Percentiles rank a stretch among this genome's conserved stretches.
These are phyloP conservation scores for Lepidochrysops patricia DNA, from an alignment of 2,888 invertebrate genomes.

Conservation along the genomic window DNA sequence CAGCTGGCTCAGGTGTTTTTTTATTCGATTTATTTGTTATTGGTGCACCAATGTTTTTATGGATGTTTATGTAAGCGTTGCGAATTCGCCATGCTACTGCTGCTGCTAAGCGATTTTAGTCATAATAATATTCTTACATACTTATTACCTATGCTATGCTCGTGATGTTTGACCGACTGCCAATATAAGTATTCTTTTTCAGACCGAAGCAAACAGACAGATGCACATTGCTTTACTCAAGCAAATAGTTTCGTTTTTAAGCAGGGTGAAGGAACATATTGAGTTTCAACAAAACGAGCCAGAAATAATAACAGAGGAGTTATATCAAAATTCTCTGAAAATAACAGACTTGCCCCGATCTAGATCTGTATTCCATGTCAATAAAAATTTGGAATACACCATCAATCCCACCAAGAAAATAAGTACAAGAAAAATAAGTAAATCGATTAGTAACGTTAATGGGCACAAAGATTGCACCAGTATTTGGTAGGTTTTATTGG, in stretches of 20 bases:
- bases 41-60: slow-evolving; percentile 40
- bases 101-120: slow-evolving; percentile 18
- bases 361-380: slow-evolving; percentile 56
- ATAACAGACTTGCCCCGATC: slow-evolving; percentile 55
- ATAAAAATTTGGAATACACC: slow-evolving; percentile 48
- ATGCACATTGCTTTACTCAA: slow-evolving; percentile 83
- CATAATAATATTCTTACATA: not conserved
- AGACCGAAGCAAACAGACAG: slow-evolving; percentile 81
- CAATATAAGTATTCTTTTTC: slow-evolving; percentile 38
- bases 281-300: slow-evolving; percentile 50
- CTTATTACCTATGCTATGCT: slow-evolving; percentile 11
- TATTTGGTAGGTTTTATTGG: slow-evolving; percentile 41
- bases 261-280: slow-evolving; percentile 79
- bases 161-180: slow-evolving; percentile 9
- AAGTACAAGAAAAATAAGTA: slow-evolving; percentile 56
- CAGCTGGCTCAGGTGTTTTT: slow-evolving; percentile 79
- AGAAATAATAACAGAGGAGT: slow-evolving; percentile 29
- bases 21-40: slow-evolving; percentile 21
- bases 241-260: slow-evolving; percentile 80
- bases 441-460: slow-evolving; percentile 62
- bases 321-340: slow-evolving; percentile 36
- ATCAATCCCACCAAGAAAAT: slow-evolving; percentile 46
- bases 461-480: slow-evolving; percentile 49
- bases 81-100: slow-evolving; percentile 34
- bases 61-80: slow-evolving; percentile 15